Evolutionary conservation across 2,797 vertebrate species (phyloP), one percentile per base, ranked within the genome.

Genomic region (Falco columbarius): DNA sequence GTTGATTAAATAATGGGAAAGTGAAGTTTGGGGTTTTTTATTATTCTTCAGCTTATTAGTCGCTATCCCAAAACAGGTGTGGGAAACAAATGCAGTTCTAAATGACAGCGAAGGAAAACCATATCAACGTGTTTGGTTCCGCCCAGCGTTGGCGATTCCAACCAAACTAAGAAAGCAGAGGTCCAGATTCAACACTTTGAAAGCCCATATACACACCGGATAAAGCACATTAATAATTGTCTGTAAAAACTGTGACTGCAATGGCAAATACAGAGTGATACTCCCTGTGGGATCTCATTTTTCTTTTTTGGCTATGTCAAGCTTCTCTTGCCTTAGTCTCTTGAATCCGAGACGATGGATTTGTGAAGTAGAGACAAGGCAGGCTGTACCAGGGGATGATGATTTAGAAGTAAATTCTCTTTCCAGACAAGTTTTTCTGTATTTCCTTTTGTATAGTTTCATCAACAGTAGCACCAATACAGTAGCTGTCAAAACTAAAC

Each of bases 71-170:
- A 75, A 83, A 38, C 12, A 55, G 21, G 40, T 9, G 6, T 27
- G n/a, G 30, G 5, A 76, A 54, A 6, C 0, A 3, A 71, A 79
- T 81, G 30, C 9, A 6, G 13, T 49, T 77, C 29, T 65, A 47
- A 75, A 79, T 3, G 81, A 13, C 2, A 44, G 3, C 12, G 20
- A 55, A 67, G 40, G 44, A 51, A 67, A 84, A 27, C 13, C 10
- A 0, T 12, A 47, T 34, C 4, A 29, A 1, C 15, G 4, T 2
- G 3, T 3, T 6, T 6, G 63, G 1, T 9, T 36, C 3, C 7
- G 17, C 8, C 10, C 2, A 5, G 3, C 30, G 17, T 3, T 61
- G 38, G 14, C 2, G 2, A 44, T 90, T 74, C 9, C 22, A 82
- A 52, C 5, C 7, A 32, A 74, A 71, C 32, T 30, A 49, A 36